Base-by-base conservation (phyloP, 2,888 invertebrate species). In the Andrena chrysosceles region DNA sequence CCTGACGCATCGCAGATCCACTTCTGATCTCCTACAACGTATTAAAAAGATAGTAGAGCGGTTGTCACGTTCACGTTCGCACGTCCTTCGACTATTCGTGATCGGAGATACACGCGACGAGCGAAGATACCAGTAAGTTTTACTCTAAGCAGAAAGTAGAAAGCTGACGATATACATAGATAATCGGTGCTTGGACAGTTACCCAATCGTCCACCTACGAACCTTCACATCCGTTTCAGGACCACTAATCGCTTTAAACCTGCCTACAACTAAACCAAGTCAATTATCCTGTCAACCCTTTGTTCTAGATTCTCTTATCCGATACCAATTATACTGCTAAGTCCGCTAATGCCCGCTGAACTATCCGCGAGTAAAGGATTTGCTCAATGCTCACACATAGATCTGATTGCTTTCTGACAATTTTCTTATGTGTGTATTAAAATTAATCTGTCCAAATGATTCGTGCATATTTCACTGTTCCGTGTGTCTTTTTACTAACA, bases 231-330 rank as follows among this genome's bases (percentile, higher is more conserved):
- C 70, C 80, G 60, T 75, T 72, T 60, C 71, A 63, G 73, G 84
- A 81, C 83, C 77, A 54, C 68, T 84, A 83, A 87, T 84, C 84
- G 84, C 66, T 76, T 79, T 87, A 77, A 74, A 83, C 54, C 69
- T 83, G 76, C 79, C 76, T 77, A 16, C 84, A 62, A 85, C 78
- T 81, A 81, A 85, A 83, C 75, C 75, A 66, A 83, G 70, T 77
- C 72, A 83, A 87, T 86, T 87, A 86, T 66, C 60, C 77, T 64
- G 56, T 31, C 66, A n/a, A 54, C 66, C 54, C 54, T 20, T 54
- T 33, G 20, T 23, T 49, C 56, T 5, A 59, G 31, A 71, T 79
- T 64, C 68, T 33, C 48, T 67, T 62, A 31, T 20, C 20, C 13
- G 35, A 42, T 67, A 29, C 7, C 29, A 56, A 68, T 73, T 80